Evolutionary conservation across 2,797 vertebrate genomes (phyloP).

Genomic region (Gallirallus australis): DNA sequence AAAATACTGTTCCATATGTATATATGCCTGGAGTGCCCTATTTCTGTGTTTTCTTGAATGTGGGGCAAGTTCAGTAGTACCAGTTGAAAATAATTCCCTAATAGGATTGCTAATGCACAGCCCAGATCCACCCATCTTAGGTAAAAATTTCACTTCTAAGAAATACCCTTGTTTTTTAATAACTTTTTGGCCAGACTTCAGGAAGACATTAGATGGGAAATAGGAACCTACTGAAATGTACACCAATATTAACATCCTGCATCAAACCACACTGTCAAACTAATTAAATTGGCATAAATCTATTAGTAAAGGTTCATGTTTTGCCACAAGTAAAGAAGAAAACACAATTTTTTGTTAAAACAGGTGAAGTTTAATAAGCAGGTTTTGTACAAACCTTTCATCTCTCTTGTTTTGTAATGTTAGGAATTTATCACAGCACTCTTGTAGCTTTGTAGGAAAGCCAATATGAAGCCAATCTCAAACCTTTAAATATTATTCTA

Average conservation of each 20-base stretch:
- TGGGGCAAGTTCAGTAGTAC: slow-evolving; percentile 23
- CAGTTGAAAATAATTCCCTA: background rate
- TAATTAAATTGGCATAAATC: background rate
- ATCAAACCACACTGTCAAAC: background rate
- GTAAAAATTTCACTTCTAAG: background rate
- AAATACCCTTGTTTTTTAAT: background rate
- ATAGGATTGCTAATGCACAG: background rate
- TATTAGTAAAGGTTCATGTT: background rate
- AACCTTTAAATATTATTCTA: background rate
- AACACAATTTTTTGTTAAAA: background rate
- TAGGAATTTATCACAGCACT: background rate
- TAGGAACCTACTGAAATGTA: background rate
- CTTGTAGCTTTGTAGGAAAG: background rate
- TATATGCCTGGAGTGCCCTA: background rate
- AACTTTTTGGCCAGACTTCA: background rate
- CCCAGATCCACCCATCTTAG: background rate
- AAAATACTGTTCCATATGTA: background rate
- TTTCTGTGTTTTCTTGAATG: background rate
- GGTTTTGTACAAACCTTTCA: background rate
- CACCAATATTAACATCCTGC: background rate
- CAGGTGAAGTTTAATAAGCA: background rate
- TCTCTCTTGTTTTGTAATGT: background rate
- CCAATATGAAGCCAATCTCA: background rate
- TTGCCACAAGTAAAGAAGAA: background rate
- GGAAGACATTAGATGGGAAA: background rate